Conservation (phyloP, 30 jellyfish, hydroid and myxozoan genomes). For the Catostylus mosaicus region DNA sequence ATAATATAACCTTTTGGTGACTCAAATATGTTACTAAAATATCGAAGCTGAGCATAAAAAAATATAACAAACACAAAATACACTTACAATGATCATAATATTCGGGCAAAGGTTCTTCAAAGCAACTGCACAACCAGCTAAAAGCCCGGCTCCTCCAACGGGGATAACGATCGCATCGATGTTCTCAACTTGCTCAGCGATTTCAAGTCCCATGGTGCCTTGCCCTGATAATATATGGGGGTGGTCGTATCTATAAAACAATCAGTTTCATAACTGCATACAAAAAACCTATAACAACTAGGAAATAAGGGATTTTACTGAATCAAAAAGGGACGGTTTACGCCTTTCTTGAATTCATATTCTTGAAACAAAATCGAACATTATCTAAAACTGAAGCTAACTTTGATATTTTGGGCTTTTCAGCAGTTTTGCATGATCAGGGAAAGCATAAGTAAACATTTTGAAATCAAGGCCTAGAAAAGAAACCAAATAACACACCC, state of each 20-base stretch:
- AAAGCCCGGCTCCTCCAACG: slow-evolving; percentile 98
- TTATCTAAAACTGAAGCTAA: too few species aligned
- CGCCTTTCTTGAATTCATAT: too few species aligned
- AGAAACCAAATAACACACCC: slow-evolving; percentile 74
- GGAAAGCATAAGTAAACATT: too few species aligned
- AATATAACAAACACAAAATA: background rate
- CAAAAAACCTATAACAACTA: too few species aligned
- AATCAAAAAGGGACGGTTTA: too few species aligned
- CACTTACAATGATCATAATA: slow-evolving; percentile 79
- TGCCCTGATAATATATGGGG: slow-evolving; percentile 98
- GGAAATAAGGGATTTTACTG: too few species aligned
- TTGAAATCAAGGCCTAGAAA: too few species aligned
- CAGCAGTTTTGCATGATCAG: too few species aligned
- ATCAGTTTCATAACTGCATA: too few species aligned
- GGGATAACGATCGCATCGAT: slow-evolving; percentile 98
- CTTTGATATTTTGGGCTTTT: too few species aligned
- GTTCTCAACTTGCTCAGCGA: slow-evolving; percentile 92
- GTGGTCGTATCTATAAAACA: slow-evolving; percentile 94
- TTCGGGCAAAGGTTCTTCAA: slow-evolving; percentile 86
- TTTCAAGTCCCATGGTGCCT: slow-evolving; percentile 97
- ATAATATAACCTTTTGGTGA: background rate
- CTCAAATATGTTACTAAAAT: background rate
- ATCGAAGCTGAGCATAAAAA: background rate
- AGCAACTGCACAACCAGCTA: slow-evolving; percentile 98
- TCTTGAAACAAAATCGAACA: too few species aligned